Evolutionary conservation across 2,888 invertebrate genomes (phyloP).

Genomic region (Andricus curvator): DNA sequence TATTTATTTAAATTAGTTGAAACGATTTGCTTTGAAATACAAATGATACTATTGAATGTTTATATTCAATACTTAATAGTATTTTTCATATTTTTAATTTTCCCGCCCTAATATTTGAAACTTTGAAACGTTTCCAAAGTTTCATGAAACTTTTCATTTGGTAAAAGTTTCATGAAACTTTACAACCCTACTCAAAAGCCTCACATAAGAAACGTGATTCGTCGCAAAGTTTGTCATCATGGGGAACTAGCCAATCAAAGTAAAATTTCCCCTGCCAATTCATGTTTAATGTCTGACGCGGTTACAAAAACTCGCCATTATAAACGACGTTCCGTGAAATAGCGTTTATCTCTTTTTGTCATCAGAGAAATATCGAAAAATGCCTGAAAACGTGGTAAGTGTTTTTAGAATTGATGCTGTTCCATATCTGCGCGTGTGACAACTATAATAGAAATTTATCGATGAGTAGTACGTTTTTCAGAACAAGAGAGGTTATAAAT

Average conservation of each 20-base stretch:
- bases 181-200: too few species aligned
- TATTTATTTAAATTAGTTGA: too few species aligned
- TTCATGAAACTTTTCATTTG: too few species aligned
- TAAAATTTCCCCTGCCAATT: not conserved
- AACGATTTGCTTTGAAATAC: too few species aligned
- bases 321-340: conserved; percentile 39
- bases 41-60: too few species aligned
- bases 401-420: not conserved
- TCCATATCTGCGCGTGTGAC: not conserved
- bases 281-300: not conserved
- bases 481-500: conserved; percentile 16
- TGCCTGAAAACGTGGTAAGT: conserved; percentile 71
- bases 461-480: not conserved
- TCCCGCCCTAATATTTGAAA: too few species aligned
- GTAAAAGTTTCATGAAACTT: too few species aligned
- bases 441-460: not conserved
- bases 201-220: not conserved
- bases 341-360: conserved; percentile 9
- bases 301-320: conserved; percentile 55
- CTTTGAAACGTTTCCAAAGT: too few species aligned
- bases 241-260: conserved; percentile 9
- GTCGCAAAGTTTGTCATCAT: not conserved
- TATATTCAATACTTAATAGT: too few species aligned
- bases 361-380: conserved; percentile 53
- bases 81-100: too few species aligned